Evolutionary conservation across 2,888 invertebrate genomes (phyloP).

Genomic region (Oconnorella tubifera): DNA sequence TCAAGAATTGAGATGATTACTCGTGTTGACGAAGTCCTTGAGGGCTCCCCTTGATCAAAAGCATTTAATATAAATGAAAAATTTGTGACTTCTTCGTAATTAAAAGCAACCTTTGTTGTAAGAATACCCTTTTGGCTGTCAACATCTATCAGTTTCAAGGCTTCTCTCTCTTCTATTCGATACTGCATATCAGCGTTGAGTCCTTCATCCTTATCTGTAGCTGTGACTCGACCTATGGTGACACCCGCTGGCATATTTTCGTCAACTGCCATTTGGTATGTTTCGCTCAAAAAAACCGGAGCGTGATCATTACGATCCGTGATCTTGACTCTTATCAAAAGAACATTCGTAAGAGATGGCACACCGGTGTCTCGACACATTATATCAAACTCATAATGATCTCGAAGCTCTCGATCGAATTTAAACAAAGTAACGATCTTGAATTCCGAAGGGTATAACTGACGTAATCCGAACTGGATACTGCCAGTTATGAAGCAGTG

Average conservation of each 20-base stretch:
- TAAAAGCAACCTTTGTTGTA: slow-evolving; percentile 63
- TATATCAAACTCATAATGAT: slow-evolving; percentile 85
- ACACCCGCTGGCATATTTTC: slow-evolving; percentile 6
- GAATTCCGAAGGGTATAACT: slow-evolving; percentile 17
- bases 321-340: slow-evolving; percentile 17
- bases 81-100: slow-evolving; percentile 44
- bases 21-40: slow-evolving; percentile 80
- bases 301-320: slow-evolving; percentile 24
- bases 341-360: slow-evolving; percentile 55
- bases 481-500: slow-evolving; percentile 13
- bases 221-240: slow-evolving; percentile 3
- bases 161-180: background rate
- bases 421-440: slow-evolving; percentile 73
- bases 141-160: background rate
- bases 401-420: slow-evolving; percentile 84
- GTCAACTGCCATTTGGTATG: slow-evolving; percentile 3
- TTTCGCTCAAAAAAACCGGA: slow-evolving; percentile 15
- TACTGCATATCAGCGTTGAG: background rate
- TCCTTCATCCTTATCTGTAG: slow-evolving; percentile 9
- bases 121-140: background rate
- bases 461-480: slow-evolving; percentile 12
- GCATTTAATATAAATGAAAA: slow-evolving; percentile 62
- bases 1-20: slow-evolving; percentile 48
- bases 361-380: slow-evolving; percentile 28
- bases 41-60: slow-evolving; percentile 66